A percentile compares a stretch with the other conserved stretches of the same genome.
Evolutionary conservation across 2,797 vertebrate genomes (phyloP).

Genomic region (Chiloscyllium punctatum): DNA sequence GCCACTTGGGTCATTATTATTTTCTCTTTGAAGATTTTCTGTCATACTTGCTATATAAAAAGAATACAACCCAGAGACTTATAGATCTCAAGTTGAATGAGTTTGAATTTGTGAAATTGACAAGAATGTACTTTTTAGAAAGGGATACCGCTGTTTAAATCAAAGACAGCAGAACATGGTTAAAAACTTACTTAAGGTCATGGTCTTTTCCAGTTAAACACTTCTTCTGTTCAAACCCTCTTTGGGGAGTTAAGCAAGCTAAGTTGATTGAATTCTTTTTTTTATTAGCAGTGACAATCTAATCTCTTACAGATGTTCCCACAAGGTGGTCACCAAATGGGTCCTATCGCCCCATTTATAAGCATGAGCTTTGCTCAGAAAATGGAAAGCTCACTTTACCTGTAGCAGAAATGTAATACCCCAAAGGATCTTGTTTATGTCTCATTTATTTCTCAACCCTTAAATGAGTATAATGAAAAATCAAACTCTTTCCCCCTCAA

Average conservation of each 20-base stretch:
- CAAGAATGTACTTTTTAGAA: conserved; percentile 17
- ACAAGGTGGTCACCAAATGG: conserved; percentile 49
- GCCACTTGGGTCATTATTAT: background rate
- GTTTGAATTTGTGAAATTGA: conserved; percentile 24
- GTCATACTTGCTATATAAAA: background rate
- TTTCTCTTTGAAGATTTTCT: conserved; percentile 31
- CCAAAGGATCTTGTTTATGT: conserved; percentile 30
- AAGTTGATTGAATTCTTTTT: conserved; percentile 44
- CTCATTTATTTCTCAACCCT: conserved; percentile 44
- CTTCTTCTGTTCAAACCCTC: conserved; percentile 37
- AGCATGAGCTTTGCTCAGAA: conserved; percentile 5
- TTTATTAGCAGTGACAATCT: conserved; percentile 47
- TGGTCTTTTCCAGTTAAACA: conserved; percentile 37
- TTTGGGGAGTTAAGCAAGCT: conserved; percentile 46
- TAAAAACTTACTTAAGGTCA: conserved; percentile 35
- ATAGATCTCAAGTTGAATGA: conserved; percentile 11
- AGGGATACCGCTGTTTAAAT: conserved; percentile 31
- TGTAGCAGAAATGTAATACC: conserved; percentile 37
- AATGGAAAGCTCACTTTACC: conserved; percentile 39
- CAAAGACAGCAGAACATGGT: conserved; percentile 36
- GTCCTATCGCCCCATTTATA: conserved; percentile 38
- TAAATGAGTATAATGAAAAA: conserved; percentile 25
- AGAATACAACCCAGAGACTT: conserved; percentile 32
- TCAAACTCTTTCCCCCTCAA: background rate
- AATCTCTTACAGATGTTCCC: conserved; percentile 54